Percentiles rank a stretch among this genome's conserved stretches.
Evolutionary conservation across 2,888 invertebrate species (phyloP).

Genomic region (Psylliodes chrysocephalus): DNA sequence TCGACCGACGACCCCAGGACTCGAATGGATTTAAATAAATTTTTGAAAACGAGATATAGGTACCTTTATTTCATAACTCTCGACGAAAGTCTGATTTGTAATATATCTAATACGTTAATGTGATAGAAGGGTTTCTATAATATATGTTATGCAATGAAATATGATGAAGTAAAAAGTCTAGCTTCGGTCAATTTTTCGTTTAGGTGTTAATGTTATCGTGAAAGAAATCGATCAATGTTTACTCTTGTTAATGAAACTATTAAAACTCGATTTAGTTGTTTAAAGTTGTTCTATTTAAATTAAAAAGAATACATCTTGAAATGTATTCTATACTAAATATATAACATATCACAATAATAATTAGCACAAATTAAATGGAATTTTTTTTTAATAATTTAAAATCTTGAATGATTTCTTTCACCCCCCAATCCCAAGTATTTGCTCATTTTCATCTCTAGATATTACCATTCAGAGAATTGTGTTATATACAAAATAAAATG

Average conservation of each 20-base stretch:
- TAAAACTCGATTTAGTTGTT: too few species aligned
- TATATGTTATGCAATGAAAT: constrained; percentile 19
- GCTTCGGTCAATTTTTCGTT: constrained; percentile 30
- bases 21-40: constrained; percentile 10
- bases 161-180: constrained; percentile 11
- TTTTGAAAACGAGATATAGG: constrained; percentile 9
- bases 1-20: too few species aligned
- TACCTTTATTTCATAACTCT: constrained; percentile 22
- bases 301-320: too few species aligned
- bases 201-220: constrained; percentile 52
- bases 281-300: too few species aligned
- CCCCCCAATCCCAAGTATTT: constrained; percentile 15
- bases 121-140: constrained; percentile 32
- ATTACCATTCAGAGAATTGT: not conserved
- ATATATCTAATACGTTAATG: constrained; percentile 34
- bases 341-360: not conserved
- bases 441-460: constrained; percentile 24
- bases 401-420: constrained; percentile 22
- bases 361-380: not conserved
- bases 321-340: too few species aligned
- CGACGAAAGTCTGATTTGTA: constrained; percentile 39
- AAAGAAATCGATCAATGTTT: constrained; percentile 57
- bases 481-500: too few species aligned
- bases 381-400: too few species aligned
- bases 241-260: too few species aligned